Evolutionary conservation across 92 coral and sea anemone genomes (phyloP).

Genomic region (Anthopleura xanthogrammica): DNA sequence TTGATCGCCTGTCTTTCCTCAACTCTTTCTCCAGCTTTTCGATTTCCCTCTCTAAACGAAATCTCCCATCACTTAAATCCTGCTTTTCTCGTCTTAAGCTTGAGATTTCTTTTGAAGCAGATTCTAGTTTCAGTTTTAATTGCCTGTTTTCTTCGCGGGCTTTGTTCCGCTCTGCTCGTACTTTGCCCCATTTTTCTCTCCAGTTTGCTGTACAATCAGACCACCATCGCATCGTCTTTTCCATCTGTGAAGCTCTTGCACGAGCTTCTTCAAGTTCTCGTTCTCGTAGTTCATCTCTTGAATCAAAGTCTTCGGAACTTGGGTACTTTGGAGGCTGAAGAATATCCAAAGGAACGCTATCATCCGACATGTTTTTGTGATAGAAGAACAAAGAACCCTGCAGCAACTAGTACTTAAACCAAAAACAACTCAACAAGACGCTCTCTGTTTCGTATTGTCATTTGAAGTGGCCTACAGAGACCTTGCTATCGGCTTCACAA

Average conservation of each 20-base stretch:
- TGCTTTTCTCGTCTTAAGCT: conserved; percentile 78
- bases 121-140: conserved; percentile 79
- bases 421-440: conserved; percentile 9
- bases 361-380: conserved; percentile 17
- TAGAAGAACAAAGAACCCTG: conserved; percentile 3
- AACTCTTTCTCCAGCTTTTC: conserved; percentile 89
- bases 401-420: not conserved
- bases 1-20: conserved; percentile 72
- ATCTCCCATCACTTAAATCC: conserved; percentile 53
- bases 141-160: conserved; percentile 91
- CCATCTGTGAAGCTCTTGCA: conserved; percentile 97
- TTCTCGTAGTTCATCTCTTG: conserved; percentile 76
- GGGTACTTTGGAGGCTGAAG: conserved; percentile 30
- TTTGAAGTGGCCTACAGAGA: conserved; percentile 4
- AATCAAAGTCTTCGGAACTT: conserved; percentile 62
- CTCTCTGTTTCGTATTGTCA: not conserved
- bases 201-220: conserved; percentile 98
- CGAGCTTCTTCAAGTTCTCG: conserved; percentile 93
- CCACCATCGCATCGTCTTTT: conserved; percentile 99
- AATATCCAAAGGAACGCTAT: conserved; percentile 18
- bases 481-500: not conserved
- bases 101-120: conserved; percentile 71
- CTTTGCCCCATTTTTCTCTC: conserved; percentile 99
- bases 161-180: conserved; percentile 92
- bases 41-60: conserved; percentile 72